phyloP scores from a whole-genome alignment of 2,888 invertebrate species.

The Deilephila porcellus region DNA sequence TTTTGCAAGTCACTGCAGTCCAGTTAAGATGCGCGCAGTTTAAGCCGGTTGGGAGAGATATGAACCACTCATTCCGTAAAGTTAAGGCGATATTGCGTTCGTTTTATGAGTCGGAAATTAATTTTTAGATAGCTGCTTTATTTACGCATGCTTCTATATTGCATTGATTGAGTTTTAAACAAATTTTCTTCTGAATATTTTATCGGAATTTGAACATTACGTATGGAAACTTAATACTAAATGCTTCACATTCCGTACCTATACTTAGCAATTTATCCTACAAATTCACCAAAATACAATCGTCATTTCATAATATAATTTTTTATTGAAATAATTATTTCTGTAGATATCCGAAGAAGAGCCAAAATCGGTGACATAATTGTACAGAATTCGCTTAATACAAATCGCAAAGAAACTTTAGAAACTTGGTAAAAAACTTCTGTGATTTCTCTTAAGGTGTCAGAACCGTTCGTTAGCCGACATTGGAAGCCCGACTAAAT shows the following conservation, averaged over 20 bases:
- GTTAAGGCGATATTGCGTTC: not conserved
- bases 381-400: conserved; percentile 49
- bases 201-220: too few species aligned
- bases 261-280: too few species aligned
- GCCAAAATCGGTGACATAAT: conserved; percentile 53
- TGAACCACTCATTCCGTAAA: not conserved
- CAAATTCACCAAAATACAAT: too few species aligned
- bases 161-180: too few species aligned
- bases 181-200: too few species aligned
- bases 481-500: conserved; percentile 55
- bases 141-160: too few species aligned
- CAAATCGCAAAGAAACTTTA: conserved; percentile 46
- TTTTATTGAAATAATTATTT: not conserved
- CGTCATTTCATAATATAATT: too few species aligned
- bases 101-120: not conserved
- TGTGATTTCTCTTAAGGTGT: conserved; percentile 61
- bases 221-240: too few species aligned
- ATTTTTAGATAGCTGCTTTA: not conserved
- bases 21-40: not conserved
- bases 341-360: not conserved
- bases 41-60: not conserved
- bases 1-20: conserved; percentile 43
- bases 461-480: conserved; percentile 63
- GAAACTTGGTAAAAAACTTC: conserved; percentile 60
- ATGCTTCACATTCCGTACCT: too few species aligned